Evolutionary conservation across 2,888 invertebrate genomes (phyloP).

Genomic region (Troides helena): DNA sequence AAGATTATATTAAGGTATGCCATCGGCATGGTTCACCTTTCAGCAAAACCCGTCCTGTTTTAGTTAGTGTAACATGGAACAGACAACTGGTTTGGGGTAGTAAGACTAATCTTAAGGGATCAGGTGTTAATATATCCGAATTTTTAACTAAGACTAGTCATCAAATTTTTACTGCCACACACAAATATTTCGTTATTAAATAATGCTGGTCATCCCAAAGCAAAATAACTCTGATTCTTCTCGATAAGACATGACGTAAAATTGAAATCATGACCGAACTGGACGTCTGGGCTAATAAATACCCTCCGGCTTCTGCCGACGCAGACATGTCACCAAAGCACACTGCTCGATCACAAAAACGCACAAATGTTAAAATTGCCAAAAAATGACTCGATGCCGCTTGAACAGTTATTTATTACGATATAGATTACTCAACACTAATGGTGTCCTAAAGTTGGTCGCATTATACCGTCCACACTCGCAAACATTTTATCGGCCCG

Average conservation of each 20-base stretch:
- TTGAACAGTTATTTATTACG: too few relatives aligned
- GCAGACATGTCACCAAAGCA: neutral
- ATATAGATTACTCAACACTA: too few relatives aligned
- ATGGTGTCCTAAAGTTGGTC: too few relatives aligned
- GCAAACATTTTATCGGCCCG: too few relatives aligned
- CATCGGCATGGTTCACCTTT: neutral
- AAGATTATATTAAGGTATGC: too few relatives aligned
- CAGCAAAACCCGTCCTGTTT: neutral
- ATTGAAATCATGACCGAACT: neutral
- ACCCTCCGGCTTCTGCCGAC: neutral
- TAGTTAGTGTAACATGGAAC: neutral
- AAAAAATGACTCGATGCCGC: too few relatives aligned
- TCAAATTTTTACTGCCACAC: neutral
- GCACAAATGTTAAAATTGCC: neutral
- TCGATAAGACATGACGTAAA: neutral
- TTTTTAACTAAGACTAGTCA: too few relatives aligned
- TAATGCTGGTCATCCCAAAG: neutral
- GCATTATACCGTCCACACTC: too few relatives aligned
- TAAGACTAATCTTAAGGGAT: neutral
- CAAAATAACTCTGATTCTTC: neutral
- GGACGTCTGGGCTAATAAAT: neutral
- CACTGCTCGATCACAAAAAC: neutral
- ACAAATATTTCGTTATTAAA: neutral
- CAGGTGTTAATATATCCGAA: too few relatives aligned
- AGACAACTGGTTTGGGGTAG: neutral